phyloP scores from a whole-genome alignment of 1,140 invertebrate genomes.

The Conopomorpha cramerella region DNA sequence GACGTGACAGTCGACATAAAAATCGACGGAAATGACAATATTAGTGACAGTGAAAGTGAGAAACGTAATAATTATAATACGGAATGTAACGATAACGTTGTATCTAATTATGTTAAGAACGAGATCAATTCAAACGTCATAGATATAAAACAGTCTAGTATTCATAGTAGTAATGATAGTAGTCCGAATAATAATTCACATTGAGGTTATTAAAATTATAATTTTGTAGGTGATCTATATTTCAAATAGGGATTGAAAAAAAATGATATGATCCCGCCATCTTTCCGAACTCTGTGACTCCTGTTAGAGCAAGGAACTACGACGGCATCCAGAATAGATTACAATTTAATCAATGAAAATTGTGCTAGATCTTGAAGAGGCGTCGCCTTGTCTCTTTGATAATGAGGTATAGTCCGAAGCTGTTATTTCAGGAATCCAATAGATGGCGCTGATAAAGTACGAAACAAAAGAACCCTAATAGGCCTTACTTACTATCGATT shows the following conservation, averaged over 20 bases:
- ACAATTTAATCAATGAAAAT: background rate
- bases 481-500: no score
- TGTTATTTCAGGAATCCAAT: no score
- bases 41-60: slow-evolving; percentile 15
- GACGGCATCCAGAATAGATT: background rate
- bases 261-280: no score
- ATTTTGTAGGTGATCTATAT: background rate
- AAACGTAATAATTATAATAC: slow-evolving; percentile 9
- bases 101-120: slow-evolving; percentile 15
- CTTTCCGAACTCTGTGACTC: background rate
- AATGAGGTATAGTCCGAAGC: no score
- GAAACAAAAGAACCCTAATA: no score
- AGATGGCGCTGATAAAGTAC: no score
- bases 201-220: slow-evolving; percentile 7
- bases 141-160: slow-evolving; percentile 20
- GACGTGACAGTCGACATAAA: slow-evolving; percentile 21
- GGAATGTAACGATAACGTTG: slow-evolving; percentile 10
- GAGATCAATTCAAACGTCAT: slow-evolving; percentile 45
- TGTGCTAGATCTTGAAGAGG: no score
- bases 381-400: no score
- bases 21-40: slow-evolving; percentile 18
- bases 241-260: no score
- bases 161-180: slow-evolving; percentile 26
- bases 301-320: background rate
- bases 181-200: slow-evolving; percentile 46